These are phyloP conservation scores for Gobio gobio DNA, from an alignment of 2,113 vertebrate genomes.

Conservation along the genomic window DNA sequence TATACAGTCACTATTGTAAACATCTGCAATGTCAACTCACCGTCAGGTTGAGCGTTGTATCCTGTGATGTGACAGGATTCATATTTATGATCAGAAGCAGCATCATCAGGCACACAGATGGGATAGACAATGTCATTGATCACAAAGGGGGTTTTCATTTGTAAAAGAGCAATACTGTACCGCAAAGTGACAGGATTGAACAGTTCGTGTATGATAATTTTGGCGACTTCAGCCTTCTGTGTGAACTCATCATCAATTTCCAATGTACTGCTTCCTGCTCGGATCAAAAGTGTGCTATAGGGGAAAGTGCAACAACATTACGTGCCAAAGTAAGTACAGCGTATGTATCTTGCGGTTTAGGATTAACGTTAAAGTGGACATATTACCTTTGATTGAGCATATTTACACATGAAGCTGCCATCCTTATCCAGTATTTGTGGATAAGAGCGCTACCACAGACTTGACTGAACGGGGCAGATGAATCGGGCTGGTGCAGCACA, in stretches of 20 bases:
- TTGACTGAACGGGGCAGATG: neutral
- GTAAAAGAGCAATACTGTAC: constrained; percentile 19
- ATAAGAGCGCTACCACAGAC: constrained; percentile 25
- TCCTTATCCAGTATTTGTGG: neutral
- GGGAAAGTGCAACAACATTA: neutral
- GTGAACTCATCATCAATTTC: constrained; percentile 7
- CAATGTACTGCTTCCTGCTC: constrained; percentile 27
- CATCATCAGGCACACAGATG: constrained; percentile 28
- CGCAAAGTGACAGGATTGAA: constrained; percentile 20
- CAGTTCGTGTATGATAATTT: neutral
- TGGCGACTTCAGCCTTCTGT: neutral
- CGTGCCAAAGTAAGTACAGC: neutral
- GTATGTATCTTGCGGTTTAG: neutral
- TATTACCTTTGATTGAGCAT: neutral
- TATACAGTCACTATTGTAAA: neutral
- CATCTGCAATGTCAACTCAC: neutral
- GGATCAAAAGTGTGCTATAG: constrained; percentile 10
- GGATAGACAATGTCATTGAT: constrained; percentile 4
- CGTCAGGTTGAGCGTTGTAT: neutral
- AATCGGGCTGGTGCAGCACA: neutral
- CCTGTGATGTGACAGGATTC: constrained; percentile 31
- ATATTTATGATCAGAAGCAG: neutral
- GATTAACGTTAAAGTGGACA: neutral
- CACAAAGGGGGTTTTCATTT: neutral
- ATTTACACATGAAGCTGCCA: neutral